Evolutionary conservation across 2,797 vertebrate genomes (phyloP), one percentile per base, ranked within the genome.

Genomic region (Podarcis siculus): DNA sequence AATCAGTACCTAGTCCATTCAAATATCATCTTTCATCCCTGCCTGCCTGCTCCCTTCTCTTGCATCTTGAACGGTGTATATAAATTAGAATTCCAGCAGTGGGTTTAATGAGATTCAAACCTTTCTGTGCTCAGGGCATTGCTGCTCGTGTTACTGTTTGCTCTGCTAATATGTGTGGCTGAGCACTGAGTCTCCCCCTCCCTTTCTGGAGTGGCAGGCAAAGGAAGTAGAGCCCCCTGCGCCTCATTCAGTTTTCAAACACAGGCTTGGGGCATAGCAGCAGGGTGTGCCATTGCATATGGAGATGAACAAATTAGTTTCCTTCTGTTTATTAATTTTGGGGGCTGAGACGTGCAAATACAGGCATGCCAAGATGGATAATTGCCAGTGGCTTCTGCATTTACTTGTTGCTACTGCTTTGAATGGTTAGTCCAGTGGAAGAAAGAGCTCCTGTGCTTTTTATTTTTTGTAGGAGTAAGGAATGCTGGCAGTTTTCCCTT

Each of bases 51-150:
- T 61, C 30, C 45, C 49, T 25, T 61, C 39, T n/a, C n/a, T 73
- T 75, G 55, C 27, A 23, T 66, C 39, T 66, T 17, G 71, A 76
- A 6, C 35, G 82, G 55, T 45, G 42, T 37, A 30, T 67, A 37
- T 82, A 76, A 87, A 67, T 87, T 42, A 35, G 58, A 49, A 35
- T 76, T 42, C 39, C 9, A 8, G 83, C 58, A 32, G 71, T 67
- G 66, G 4, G 42, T 42, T 55, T 12, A 76, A 86, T 86, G 61
- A 81, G 55, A 89, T 82, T 82, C 69, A 69, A 86, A 89, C 39
- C 61, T 82, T 82, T 35, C 15, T 21, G 21, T 13, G 69, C 78
- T 76, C 61, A 10, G 5, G 30, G 58, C 17, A 71, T 86, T 82
- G 88, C 6, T 8, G 49, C n/a, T 32, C 66, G 23, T 66, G 37